These are phyloP conservation scores for Mycteria americana DNA, from an alignment of 2,797 vertebrate species.

Conservation along the genomic window DNA sequence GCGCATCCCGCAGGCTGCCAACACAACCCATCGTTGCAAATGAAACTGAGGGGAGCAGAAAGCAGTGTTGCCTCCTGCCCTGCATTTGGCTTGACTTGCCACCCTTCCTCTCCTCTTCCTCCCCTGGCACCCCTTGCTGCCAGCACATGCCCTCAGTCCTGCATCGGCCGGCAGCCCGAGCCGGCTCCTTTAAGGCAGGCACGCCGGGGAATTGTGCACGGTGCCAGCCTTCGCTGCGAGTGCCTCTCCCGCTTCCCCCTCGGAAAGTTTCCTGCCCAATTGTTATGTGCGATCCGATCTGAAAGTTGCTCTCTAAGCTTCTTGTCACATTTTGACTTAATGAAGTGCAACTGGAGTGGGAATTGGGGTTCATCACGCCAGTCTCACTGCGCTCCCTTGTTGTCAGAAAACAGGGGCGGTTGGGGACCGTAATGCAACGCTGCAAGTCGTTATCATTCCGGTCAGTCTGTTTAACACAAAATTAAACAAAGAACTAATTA, in stretches of 20 bases:
- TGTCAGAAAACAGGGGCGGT: slow-evolving; percentile 99
- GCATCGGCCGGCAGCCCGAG: neutral
- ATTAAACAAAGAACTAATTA: slow-evolving; percentile 99
- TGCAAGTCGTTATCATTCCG: slow-evolving; percentile 99
- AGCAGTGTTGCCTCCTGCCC: neutral
- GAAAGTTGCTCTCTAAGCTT: slow-evolving; percentile 99
- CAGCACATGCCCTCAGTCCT: neutral
- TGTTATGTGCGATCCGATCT: slow-evolving; percentile 99
- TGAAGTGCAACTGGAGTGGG: slow-evolving; percentile 99
- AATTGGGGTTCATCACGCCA: slow-evolving; percentile 99
- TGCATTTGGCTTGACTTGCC: neutral
- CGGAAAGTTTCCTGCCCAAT: slow-evolving; percentile 95
- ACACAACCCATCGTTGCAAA: neutral
- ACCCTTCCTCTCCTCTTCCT: neutral
- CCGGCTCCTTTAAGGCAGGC: slow-evolving; percentile 67
- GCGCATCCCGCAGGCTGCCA: neutral
- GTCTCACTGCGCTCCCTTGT: slow-evolving; percentile 98
- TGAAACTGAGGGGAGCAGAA: neutral
- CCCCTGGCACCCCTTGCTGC: neutral
- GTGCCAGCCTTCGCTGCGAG: slow-evolving; percentile 51
- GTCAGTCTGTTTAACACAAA: slow-evolving; percentile 99
- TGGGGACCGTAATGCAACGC: slow-evolving; percentile 95
- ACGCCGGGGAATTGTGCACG: neutral
- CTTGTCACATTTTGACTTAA: slow-evolving; percentile 99
- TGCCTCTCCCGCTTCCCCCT: slow-evolving; percentile 68